Evolutionary conservation across 1,140 invertebrate species (phyloP).

Genomic region (Trichomalopsis sarcophagae): DNA sequence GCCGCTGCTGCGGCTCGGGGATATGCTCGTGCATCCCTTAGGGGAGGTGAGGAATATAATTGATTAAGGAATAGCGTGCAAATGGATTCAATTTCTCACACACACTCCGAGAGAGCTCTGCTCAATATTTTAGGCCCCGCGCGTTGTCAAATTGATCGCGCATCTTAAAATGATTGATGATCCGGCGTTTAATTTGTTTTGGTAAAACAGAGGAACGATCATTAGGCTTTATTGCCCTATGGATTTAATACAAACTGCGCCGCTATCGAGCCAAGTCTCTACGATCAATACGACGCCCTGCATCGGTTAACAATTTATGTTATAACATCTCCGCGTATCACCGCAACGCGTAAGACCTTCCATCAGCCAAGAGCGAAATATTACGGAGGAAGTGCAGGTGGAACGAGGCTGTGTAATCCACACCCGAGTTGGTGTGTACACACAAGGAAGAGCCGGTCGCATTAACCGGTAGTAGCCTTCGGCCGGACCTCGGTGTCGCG

Average conservation of each 20-base stretch:
- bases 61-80: constrained; percentile 47
- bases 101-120: constrained; percentile 9
- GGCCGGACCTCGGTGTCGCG: background rate
- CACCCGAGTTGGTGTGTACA: background rate
- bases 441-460: background rate
- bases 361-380: background rate
- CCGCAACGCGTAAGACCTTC: no score
- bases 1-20: background rate
- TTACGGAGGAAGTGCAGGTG: constrained; percentile 28
- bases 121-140: constrained; percentile 35
- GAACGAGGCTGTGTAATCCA: background rate
- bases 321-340: no score
- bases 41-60: constrained; percentile 39
- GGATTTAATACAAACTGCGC: constrained; percentile 15
- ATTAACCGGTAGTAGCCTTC: background rate
- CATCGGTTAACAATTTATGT: no score
- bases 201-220: constrained; percentile 3
- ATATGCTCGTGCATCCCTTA: constrained; percentile 10
- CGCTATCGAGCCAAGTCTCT: background rate
- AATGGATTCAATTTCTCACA: constrained; percentile 48
- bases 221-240: background rate
- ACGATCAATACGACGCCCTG: background rate
- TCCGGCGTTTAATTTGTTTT: constrained; percentile 41
- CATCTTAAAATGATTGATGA: constrained; percentile 40
- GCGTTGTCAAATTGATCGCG: constrained; percentile 33